phyloP scores from a whole-genome alignment of 2,888 invertebrate species.

The Parascotia fuliginaria region DNA sequence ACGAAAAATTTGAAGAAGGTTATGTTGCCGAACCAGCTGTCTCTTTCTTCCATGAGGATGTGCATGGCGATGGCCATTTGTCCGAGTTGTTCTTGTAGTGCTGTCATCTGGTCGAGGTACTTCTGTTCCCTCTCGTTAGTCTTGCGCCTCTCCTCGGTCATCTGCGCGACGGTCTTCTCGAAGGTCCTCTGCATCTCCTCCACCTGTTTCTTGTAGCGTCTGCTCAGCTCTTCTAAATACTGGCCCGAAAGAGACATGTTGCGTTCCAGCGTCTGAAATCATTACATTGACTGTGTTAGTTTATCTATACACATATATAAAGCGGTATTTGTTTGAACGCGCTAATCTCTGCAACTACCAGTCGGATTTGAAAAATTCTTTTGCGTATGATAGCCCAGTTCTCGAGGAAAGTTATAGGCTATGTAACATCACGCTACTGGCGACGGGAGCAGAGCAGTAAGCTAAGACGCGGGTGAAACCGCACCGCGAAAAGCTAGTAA shows the following conservation, averaged over 20 bases:
- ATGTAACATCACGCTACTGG: no score
- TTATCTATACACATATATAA: no score
- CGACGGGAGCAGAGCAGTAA: no score
- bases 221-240: conserved; percentile 97
- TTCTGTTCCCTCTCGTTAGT: conserved; percentile 91
- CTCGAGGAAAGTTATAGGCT: no score
- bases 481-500: no score
- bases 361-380: no score
- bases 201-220: conserved; percentile 97
- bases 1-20: conserved; percentile 84
- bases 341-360: no score
- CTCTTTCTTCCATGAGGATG: conserved; percentile 86
- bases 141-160: conserved; percentile 89
- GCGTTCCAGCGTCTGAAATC: conserved; percentile 92
- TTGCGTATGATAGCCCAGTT: no score
- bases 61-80: conserved; percentile 87
- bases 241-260: conserved; percentile 99
- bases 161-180: conserved; percentile 90
- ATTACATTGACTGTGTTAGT: neutral
- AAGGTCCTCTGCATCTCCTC: conserved; percentile 96
- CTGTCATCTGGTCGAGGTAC: conserved; percentile 91
- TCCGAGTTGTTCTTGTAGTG: conserved; percentile 88
- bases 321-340: no score
- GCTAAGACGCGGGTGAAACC: no score
- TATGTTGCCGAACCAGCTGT: conserved; percentile 87